Evolutionary conservation across 2,797 vertebrate species (phyloP).

Genomic region (Anguilla anguilla): DNA sequence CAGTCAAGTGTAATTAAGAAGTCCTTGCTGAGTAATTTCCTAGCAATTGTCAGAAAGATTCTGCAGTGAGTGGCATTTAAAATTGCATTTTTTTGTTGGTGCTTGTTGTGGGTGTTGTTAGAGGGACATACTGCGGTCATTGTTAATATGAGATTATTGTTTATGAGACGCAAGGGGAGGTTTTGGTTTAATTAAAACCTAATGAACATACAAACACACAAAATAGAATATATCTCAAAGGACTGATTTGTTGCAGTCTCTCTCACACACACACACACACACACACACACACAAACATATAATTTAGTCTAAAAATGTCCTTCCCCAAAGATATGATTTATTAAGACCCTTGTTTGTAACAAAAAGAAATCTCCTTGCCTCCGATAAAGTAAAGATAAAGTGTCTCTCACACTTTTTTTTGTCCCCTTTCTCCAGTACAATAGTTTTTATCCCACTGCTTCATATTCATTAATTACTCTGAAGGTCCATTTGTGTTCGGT

Average conservation of each 20-base stretch:
- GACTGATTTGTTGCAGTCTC: conserved; percentile 10
- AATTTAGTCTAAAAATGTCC: background rate
- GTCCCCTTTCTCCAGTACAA: conserved; percentile 32
- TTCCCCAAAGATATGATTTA: conserved; percentile 18
- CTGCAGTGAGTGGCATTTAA: background rate
- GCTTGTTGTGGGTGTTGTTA: conserved; percentile 20
- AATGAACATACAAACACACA: conserved; percentile 13
- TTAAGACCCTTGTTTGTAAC: conserved; percentile 9
- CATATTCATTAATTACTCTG: conserved; percentile 85
- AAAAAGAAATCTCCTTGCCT: conserved; percentile 33
- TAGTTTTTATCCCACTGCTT: conserved; percentile 65
- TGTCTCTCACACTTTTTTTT: conserved; percentile 9
- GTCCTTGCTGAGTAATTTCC: background rate
- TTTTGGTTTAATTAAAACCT: background rate
- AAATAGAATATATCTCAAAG: background rate
- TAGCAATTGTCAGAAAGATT: background rate
- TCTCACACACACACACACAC: conserved; percentile 8
- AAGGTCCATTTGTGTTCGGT: conserved; percentile 80
- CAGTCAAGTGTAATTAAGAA: background rate
- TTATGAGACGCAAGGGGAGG: background rate
- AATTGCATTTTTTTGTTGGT: conserved; percentile 4
- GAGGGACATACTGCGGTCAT: conserved; percentile 14
- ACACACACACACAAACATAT: background rate
- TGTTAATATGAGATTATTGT: background rate
- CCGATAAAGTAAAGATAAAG: conserved; percentile 35